Evolutionary conservation across 2,888 invertebrate genomes (phyloP).

Genomic region (Lepidocyrtinus sp.): DNA sequence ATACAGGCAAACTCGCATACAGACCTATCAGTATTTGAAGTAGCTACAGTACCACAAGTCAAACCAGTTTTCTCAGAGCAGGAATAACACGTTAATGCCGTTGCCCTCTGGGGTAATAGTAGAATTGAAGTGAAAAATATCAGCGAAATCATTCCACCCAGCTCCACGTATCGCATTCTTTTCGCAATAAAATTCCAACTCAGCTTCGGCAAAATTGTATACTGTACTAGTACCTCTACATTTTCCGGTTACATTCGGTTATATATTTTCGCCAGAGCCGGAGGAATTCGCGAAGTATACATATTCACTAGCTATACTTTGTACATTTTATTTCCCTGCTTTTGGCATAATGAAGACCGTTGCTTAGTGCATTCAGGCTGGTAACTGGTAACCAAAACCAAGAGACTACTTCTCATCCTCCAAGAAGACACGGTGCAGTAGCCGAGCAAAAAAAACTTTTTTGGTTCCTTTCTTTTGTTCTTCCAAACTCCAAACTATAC

Average conservation of each 20-base stretch:
- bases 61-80: background rate
- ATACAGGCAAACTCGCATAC: background rate
- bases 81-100: background rate
- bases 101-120: background rate
- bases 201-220: too few relatives aligned
- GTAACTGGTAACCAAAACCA: background rate
- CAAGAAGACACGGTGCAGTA: too few relatives aligned
- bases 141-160: background rate
- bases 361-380: background rate
- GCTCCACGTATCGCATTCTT: background rate
- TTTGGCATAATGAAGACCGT: too few relatives aligned
- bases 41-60: background rate
- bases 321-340: background rate
- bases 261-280: too few relatives aligned
- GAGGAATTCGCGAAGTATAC: too few relatives aligned
- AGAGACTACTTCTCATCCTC: background rate
- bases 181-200: background rate
- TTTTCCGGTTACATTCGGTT: too few relatives aligned
- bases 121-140: background rate
- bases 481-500: background rate
- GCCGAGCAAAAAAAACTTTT: too few relatives aligned
- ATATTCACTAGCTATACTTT: too few relatives aligned
- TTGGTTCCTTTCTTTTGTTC: background rate
- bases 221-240: too few relatives aligned
- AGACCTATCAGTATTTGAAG: background rate